Percentiles rank a stretch among this genome's conserved stretches.
These are phyloP conservation scores for Cynoglossus semilaevis DNA, from an alignment of 2,113 vertebrate species.

Conservation along the genomic window DNA sequence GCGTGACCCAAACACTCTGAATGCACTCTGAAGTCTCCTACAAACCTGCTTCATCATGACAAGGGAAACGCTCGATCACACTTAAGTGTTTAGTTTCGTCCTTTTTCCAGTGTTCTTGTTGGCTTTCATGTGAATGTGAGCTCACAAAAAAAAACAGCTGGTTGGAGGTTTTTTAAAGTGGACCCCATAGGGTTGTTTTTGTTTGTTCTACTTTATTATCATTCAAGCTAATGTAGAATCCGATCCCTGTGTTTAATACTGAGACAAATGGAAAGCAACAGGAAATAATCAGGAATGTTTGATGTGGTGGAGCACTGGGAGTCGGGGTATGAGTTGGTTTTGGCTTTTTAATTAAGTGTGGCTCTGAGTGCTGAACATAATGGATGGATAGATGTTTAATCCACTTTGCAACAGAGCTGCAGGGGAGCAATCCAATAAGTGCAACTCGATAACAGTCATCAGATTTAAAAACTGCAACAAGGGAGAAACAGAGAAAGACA, in stretches of 20 bases:
- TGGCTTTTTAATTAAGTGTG: constrained; percentile 66
- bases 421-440: constrained; percentile 59
- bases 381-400: constrained; percentile 60
- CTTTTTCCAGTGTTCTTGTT: background rate
- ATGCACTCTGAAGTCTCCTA: background rate
- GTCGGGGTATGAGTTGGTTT: constrained; percentile 2
- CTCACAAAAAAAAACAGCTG: background rate
- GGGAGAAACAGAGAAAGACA: constrained; percentile 3
- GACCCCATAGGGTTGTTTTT: background rate
- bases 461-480: constrained; percentile 6
- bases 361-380: constrained; percentile 42
- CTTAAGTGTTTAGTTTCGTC: background rate
- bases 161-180: background rate
- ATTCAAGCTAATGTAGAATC: constrained; percentile 21
- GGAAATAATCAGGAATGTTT: constrained; percentile 7
- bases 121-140: background rate
- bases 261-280: constrained; percentile 29
- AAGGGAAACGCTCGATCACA: background rate
- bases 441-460: constrained; percentile 51
- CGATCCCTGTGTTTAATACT: constrained; percentile 25
- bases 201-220: constrained; percentile 7
- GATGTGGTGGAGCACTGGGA: constrained; percentile 1
- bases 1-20: background rate
- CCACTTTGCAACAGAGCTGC: constrained; percentile 56
- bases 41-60: background rate